These are phyloP conservation scores for Tachyglossus aculeatus DNA, from an alignment of 2,797 vertebrate genomes.

Conservation along the genomic window DNA sequence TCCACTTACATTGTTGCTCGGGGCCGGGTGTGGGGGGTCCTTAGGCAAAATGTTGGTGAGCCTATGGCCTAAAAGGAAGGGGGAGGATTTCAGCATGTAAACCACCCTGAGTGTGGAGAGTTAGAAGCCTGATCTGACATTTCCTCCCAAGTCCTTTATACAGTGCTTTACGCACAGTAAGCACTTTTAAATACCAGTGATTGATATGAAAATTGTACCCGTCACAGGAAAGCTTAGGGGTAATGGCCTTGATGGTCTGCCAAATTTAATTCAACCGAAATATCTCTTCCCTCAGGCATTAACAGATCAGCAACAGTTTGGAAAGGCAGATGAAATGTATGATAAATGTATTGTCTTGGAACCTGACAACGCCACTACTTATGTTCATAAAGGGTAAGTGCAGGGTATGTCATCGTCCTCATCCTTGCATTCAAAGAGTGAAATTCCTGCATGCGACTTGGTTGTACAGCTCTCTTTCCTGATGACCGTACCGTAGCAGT, in stretches of 20 bases:
- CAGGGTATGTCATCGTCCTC: slow-evolving; percentile 52
- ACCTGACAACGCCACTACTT: slow-evolving; percentile 97
- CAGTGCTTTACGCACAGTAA: too few species aligned
- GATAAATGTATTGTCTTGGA: slow-evolving; percentile 98
- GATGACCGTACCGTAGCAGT: accelerated
- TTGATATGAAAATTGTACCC: too few species aligned
- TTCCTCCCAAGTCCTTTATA: too few species aligned
- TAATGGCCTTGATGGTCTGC: background rate
- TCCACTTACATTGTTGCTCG: too few species aligned
- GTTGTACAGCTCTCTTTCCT: too few species aligned
- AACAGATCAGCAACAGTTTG: slow-evolving; percentile 98
- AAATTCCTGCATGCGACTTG: slow-evolving; percentile 5
- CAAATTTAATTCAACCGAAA: slow-evolving; percentile 21
- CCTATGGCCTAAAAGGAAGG: too few species aligned
- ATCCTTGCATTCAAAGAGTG: slow-evolving; percentile 15
- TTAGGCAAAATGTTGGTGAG: too few species aligned
- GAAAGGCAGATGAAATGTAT: slow-evolving; percentile 98
- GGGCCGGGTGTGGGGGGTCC: too few species aligned
- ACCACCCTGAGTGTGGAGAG: too few species aligned
- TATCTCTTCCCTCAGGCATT: slow-evolving; percentile 82
- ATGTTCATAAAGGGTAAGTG: slow-evolving; percentile 99
- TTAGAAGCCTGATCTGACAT: too few species aligned
- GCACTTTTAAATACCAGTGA: too few species aligned
- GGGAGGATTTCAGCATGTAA: too few species aligned
- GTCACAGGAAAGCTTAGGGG: background rate